phyloP scores from a whole-genome alignment of 2,888 invertebrate species.

The Balanococcus diminutus region DNA sequence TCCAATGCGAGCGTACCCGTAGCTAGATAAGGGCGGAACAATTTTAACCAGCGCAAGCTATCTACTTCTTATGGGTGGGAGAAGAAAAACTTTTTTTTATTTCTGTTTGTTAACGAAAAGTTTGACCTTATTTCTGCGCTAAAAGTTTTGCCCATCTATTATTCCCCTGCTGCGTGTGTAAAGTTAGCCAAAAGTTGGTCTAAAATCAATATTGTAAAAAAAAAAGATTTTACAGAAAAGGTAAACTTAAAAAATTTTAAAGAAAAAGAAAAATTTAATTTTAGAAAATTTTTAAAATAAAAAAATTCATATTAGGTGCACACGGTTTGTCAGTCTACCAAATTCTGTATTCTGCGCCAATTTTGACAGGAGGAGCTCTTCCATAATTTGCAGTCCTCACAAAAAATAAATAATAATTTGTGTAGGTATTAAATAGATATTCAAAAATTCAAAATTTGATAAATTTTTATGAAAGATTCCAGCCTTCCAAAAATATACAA shows the following conservation, averaged over 20 bases:
- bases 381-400: too few relatives aligned
- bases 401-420: too few relatives aligned
- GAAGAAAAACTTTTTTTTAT: conserved; percentile 51
- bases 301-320: background rate
- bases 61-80: conserved; percentile 55
- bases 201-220: conserved; percentile 50
- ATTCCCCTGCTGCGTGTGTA: conserved; percentile 52
- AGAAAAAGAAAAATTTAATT: conserved; percentile 9
- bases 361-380: too few relatives aligned
- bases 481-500: background rate
- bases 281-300: background rate
- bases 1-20: conserved; percentile 54
- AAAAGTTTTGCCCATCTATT: conserved; percentile 55
- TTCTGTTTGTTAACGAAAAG: conserved; percentile 54
- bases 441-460: too few relatives aligned
- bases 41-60: conserved; percentile 55
- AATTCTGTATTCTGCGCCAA: background rate
- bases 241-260: conserved; percentile 28
- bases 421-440: too few relatives aligned
- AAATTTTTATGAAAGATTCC: background rate
- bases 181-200: conserved; percentile 53
- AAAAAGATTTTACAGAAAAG: conserved; percentile 38
- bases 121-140: conserved; percentile 55
- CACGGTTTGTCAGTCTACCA: background rate
- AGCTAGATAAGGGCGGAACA: conserved; percentile 55